Evolutionary conservation across 2,113 vertebrate genomes (phyloP).

Genomic region (Neodontobutis hainanensis): DNA sequence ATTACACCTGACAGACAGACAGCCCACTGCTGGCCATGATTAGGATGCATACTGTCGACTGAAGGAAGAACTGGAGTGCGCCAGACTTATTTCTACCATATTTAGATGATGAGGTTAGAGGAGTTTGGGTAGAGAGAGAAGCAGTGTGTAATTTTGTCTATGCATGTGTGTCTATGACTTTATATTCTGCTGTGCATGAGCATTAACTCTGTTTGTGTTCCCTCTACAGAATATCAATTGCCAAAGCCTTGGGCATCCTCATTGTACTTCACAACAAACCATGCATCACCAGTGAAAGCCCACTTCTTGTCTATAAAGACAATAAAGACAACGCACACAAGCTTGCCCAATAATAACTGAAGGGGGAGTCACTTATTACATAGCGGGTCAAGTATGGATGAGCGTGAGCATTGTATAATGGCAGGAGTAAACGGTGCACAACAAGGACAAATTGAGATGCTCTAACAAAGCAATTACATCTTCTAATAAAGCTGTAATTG

Average conservation of each 20-base stretch:
- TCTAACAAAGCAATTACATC: conserved; percentile 78
- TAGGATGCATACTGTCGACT: conserved; percentile 43
- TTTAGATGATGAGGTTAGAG: conserved; percentile 28
- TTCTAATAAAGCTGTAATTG: conserved; percentile 78
- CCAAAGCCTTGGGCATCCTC: conserved; percentile 29
- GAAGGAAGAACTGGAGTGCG: conserved; percentile 12
- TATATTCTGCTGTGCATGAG: conserved; percentile 3
- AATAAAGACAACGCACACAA: conserved; percentile 52
- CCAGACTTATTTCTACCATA: conserved; percentile 31
- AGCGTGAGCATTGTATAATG: conserved; percentile 61
- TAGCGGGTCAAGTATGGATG: conserved; percentile 69
- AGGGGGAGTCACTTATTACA: conserved; percentile 57
- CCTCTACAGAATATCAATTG: conserved; percentile 42
- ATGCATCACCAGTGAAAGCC: conserved; percentile 43
- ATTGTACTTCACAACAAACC: conserved; percentile 47
- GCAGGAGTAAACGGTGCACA: conserved; percentile 63
- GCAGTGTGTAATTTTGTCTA: neutral
- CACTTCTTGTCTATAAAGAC: conserved; percentile 45
- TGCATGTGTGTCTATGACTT: conserved; percentile 19
- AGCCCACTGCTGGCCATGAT: conserved; percentile 47
- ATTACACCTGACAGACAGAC: conserved; percentile 54
- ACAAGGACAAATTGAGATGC: conserved; percentile 74
- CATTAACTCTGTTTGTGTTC: conserved; percentile 21
- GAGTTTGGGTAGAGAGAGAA: conserved; percentile 1
- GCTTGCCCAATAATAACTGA: conserved; percentile 58